Evolutionary conservation across 2,888 invertebrate species (phyloP).

Genomic region (Dysmachus trigonus): DNA sequence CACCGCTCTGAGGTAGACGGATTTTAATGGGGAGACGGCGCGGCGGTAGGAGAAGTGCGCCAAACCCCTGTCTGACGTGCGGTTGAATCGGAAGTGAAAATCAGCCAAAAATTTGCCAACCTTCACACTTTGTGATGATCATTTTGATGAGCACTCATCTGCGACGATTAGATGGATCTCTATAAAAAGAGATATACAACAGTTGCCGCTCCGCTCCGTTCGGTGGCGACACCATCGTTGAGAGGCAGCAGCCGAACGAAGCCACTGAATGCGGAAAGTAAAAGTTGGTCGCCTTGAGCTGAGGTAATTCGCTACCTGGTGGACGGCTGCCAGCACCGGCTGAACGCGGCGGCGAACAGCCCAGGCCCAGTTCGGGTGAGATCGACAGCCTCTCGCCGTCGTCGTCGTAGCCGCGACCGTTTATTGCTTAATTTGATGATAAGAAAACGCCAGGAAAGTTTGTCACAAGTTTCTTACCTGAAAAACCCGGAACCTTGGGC

Average conservation of each 20-base stretch:
- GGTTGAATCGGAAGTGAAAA: background rate
- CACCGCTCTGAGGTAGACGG: background rate
- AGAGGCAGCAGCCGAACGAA: background rate
- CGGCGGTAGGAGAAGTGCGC: background rate
- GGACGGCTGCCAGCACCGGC: background rate
- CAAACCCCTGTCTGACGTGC: background rate
- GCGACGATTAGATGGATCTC: background rate
- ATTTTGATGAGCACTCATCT: background rate
- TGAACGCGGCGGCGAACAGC: background rate
- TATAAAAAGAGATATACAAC: background rate
- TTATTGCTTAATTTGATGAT: background rate
- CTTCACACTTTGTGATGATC: background rate
- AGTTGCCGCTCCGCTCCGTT: background rate
- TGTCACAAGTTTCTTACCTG: background rate
- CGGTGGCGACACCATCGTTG: background rate
- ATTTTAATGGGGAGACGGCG: background rate
- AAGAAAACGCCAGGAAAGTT: background rate
- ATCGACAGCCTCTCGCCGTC: background rate
- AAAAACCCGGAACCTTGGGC: background rate
- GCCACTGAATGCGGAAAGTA: constrained; percentile 41
- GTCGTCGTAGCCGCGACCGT: too few species aligned
- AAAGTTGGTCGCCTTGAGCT: constrained; percentile 42
- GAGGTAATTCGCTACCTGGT: background rate
- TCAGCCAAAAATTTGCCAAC: background rate
- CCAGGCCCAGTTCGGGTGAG: background rate